Percentiles rank a stretch among this genome's conserved stretches.
Conservation (phyloP, 2,888 invertebrate genomes). For the Julus scanicus region DNA sequence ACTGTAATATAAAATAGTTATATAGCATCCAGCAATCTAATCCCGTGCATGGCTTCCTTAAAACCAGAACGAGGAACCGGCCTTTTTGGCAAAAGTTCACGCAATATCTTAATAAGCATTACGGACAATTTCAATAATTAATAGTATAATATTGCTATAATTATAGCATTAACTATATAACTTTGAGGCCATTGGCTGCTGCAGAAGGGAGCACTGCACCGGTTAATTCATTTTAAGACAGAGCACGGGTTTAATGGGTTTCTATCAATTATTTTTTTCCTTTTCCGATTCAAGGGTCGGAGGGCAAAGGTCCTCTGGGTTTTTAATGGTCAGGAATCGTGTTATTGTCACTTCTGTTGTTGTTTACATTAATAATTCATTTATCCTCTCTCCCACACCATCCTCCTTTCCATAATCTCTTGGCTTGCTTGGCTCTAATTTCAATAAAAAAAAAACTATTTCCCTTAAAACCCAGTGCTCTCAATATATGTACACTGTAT, state of each 20-base stretch:
- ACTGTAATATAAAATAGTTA: too few relatives aligned
- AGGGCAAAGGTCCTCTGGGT: not conserved
- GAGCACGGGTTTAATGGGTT: constrained; percentile 11
- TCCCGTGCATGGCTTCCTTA: not conserved
- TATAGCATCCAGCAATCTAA: not conserved
- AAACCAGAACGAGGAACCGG: constrained; percentile 30
- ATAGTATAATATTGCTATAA: constrained; percentile 16
- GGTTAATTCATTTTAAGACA: constrained; percentile 28
- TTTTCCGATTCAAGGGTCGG: not conserved
- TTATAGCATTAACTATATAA: constrained; percentile 18
- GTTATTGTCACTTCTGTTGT: constrained; percentile 25
- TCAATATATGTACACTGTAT: not conserved
- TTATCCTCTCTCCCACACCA: not conserved
- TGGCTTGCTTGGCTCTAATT: not conserved
- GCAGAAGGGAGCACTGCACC: constrained; percentile 20
- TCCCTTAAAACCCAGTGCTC: constrained; percentile 45
- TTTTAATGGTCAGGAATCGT: not conserved
- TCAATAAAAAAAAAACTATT: constrained; percentile 9
- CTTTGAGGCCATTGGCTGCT: constrained; percentile 34
- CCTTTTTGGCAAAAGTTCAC: not conserved
- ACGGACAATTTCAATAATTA: constrained; percentile 1
- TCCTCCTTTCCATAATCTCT: not conserved
- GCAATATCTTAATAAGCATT: constrained; percentile 36
- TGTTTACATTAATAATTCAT: constrained; percentile 36
- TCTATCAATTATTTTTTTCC: not conserved